These are phyloP conservation scores for Antitype chi DNA, from an alignment of 2,888 invertebrate species.

Conservation along the genomic window DNA sequence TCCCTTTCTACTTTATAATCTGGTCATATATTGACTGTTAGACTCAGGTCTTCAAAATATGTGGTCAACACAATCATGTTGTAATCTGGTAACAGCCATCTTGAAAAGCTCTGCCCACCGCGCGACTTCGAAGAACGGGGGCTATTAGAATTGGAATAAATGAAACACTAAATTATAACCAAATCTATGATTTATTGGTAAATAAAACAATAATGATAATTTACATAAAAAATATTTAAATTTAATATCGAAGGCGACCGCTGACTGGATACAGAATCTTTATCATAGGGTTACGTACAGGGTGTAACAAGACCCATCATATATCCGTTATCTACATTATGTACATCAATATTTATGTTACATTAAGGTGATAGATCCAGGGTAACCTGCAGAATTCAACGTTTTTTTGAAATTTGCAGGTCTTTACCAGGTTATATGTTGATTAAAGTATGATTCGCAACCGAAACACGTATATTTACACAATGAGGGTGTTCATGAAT, in stretches of 20 bases:
- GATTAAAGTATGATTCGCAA: too few species aligned
- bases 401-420: too few species aligned
- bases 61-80: not conserved
- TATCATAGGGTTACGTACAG: not conserved
- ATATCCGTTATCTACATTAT: not conserved
- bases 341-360: not conserved
- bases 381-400: too few species aligned
- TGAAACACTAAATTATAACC: slow-evolving; percentile 18
- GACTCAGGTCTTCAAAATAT: not conserved
- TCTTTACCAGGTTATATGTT: too few species aligned
- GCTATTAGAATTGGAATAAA: slow-evolving; percentile 3
- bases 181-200: slow-evolving; percentile 49
- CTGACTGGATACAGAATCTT: not conserved
- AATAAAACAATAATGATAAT: slow-evolving; percentile 44
- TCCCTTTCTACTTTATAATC: not conserved
- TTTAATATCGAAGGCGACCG: slow-evolving; percentile 12
- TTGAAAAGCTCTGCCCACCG: not conserved
- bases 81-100: too few species aligned
- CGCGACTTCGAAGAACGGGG: not conserved
- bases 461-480: too few species aligned
- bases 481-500: too few species aligned
- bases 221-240: slow-evolving; percentile 12
- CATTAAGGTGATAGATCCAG: too few species aligned
- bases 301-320: not conserved
- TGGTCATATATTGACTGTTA: not conserved